Base-by-base conservation (phyloP, 1,140 invertebrate genomes). In the Littorina saxatilis region DNA sequence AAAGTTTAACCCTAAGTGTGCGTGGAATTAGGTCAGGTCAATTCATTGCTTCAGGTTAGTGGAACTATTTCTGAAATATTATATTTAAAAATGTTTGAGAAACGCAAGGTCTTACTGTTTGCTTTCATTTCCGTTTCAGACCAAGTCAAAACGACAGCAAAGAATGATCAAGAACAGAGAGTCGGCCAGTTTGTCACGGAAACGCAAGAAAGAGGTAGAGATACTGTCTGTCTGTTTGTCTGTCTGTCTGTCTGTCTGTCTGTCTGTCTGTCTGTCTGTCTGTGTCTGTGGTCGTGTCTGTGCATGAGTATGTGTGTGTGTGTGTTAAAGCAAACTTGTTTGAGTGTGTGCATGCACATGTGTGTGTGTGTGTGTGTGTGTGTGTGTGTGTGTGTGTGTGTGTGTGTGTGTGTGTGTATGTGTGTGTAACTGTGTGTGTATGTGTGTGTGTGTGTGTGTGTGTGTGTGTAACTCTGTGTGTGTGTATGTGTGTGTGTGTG, bases 101-200 rank as follows among this genome's bases (percentile, higher is more conserved):
- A n/a, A n/a, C n/a, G n/a, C n/a, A n/a, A n/a, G n/a, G n/a, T n/a
- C n/a, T n/a, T n/a, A n/a, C n/a, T n/a, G n/a, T n/a, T n/a, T n/a
- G n/a, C n/a, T n/a, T n/a, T n/a, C n/a, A n/a, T n/a, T n/a, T n/a
- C 17, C 43, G 17, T 47, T 47, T 47, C 86, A 94, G 94, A 75
- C 93, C 23, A 96, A 95, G 88, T 93, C 94, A 35, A 97, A 97
- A 87, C 94, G 96, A 86, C 96, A 97, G 88, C 96, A 97, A 88
- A 94, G 96, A 85, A 97, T 97, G 96, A 97, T 97, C 58, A 94
- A 98, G 88, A 94, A 94, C 86, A 87, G 96, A 32, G 97, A 98
- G 93, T 97, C 97, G 0, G 97, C 97, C 15, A 97, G 96, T 91
- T 93, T 98, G 72, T 98, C 97, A 0, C 93, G 97, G 29, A 97